Conservation (phyloP, 1,140 invertebrate species). For the Triops cancriformis region DNA sequence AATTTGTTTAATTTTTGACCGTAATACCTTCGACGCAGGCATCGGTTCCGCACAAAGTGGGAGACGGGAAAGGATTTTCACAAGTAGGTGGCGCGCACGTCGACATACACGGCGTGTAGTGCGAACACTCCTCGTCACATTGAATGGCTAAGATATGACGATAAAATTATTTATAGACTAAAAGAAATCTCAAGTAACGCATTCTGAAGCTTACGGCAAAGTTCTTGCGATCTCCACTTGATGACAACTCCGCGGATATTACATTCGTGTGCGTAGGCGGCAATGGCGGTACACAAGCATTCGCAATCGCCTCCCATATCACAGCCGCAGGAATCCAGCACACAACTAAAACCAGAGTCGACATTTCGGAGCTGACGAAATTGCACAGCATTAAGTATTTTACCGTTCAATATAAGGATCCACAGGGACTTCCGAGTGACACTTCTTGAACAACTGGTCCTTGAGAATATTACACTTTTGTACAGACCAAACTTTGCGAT, state of each 20-base stretch:
- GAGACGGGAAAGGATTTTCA: conserved; percentile 58
- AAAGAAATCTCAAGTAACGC: neutral
- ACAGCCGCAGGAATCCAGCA: conserved; percentile 75
- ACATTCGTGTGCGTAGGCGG: conserved; percentile 75
- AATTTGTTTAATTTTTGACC: neutral
- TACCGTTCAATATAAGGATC: conserved; percentile 52
- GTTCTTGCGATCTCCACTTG: conserved; percentile 66
- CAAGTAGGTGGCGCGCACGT: conserved; percentile 74
- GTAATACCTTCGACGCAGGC: conserved; percentile 62
- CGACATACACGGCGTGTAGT: conserved; percentile 69
- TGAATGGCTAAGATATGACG: conserved; percentile 58
- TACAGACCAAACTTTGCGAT: conserved; percentile 66
- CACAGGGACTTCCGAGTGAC: conserved; percentile 67
- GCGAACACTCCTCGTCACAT: conserved; percentile 66
- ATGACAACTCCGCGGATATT: conserved; percentile 49
- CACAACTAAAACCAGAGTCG: conserved; percentile 47
- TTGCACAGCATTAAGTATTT: conserved; percentile 14
- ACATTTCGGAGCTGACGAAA: neutral
- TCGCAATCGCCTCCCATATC: conserved; percentile 81
- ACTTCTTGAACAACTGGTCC: conserved; percentile 58
- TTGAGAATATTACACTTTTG: conserved; percentile 65
- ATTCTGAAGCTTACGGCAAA: conserved; percentile 61
- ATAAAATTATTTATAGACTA: neutral
- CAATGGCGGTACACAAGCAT: conserved; percentile 77
- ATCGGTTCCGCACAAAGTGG: conserved; percentile 57